Evolutionary conservation across 2,888 invertebrate genomes (phyloP).

Genomic region (Tuta absoluta): DNA sequence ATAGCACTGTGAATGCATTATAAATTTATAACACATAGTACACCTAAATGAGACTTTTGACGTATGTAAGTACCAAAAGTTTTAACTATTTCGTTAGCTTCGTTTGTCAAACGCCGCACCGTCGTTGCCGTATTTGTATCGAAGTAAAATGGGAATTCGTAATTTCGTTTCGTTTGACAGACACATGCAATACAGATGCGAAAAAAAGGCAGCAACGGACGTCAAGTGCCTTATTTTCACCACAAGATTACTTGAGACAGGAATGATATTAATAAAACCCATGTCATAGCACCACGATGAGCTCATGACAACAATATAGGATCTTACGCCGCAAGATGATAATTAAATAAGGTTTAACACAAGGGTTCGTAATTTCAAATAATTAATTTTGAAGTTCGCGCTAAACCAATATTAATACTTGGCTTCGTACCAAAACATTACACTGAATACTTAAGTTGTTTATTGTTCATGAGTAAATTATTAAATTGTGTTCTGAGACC

Average conservation of each 20-base stretch:
- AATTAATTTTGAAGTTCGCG: slow-evolving; percentile 21
- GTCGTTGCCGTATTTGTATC: too few relatives aligned
- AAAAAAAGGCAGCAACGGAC: too few relatives aligned
- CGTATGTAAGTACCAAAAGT: too few relatives aligned
- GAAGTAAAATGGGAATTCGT: too few relatives aligned
- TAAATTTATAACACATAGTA: too few relatives aligned
- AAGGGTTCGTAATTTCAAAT: slow-evolving; percentile 21
- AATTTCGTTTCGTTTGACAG: too few relatives aligned
- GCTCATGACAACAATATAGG: slow-evolving; percentile 8
- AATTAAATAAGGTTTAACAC: background rate
- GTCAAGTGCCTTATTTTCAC: background rate
- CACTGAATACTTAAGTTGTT: slow-evolving; percentile 14
- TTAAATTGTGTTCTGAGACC: slow-evolving; percentile 20
- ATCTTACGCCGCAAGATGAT: slow-evolving; percentile 9
- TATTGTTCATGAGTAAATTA: slow-evolving; percentile 16
- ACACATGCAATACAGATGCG: too few relatives aligned
- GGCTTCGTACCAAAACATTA: slow-evolving; percentile 15
- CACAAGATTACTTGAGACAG: slow-evolving; percentile 13
- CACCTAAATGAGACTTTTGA: too few relatives aligned
- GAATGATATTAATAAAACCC: slow-evolving; percentile 7
- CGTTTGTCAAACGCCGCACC: too few relatives aligned
- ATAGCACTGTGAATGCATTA: too few relatives aligned
- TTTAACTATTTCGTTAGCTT: too few relatives aligned
- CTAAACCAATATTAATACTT: slow-evolving; percentile 23
- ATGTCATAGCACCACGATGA: background rate